Conservation (phyloP, 2,113 vertebrate genomes). For the Prinia subflava region DNA sequence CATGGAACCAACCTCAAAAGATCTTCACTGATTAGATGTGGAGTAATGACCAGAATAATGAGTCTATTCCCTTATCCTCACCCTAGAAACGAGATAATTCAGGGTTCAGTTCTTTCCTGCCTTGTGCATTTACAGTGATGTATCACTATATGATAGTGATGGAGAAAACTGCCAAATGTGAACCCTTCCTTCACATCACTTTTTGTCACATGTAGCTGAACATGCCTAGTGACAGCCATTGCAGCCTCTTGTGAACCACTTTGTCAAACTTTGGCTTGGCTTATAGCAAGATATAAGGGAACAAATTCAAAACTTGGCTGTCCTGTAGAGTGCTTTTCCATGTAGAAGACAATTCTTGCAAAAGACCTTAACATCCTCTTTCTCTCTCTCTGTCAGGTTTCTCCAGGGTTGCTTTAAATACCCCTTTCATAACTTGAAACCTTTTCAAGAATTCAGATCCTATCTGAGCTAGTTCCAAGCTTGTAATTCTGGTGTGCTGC, state of each 20-base stretch:
- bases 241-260: background rate
- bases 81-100: background rate
- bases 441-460: constrained; percentile 28
- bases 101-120: background rate
- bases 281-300: background rate
- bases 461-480: background rate
- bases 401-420: background rate
- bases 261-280: background rate
- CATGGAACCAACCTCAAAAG: background rate
- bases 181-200: background rate
- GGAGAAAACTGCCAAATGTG: background rate
- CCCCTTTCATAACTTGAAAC: background rate
- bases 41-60: background rate
- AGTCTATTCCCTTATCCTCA: background rate
- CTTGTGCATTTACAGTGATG: background rate
- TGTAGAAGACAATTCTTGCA: background rate
- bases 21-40: background rate
- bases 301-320: background rate
- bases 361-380: background rate
- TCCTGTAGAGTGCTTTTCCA: background rate
- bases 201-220: background rate
- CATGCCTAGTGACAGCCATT: background rate
- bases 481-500: constrained; percentile 10
- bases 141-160: background rate
- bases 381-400: background rate